Percentiles rank a stretch among this genome's conserved stretches.
Conservation (phyloP, 1,140 invertebrate species). For the Heterodera schachtii region DNA sequence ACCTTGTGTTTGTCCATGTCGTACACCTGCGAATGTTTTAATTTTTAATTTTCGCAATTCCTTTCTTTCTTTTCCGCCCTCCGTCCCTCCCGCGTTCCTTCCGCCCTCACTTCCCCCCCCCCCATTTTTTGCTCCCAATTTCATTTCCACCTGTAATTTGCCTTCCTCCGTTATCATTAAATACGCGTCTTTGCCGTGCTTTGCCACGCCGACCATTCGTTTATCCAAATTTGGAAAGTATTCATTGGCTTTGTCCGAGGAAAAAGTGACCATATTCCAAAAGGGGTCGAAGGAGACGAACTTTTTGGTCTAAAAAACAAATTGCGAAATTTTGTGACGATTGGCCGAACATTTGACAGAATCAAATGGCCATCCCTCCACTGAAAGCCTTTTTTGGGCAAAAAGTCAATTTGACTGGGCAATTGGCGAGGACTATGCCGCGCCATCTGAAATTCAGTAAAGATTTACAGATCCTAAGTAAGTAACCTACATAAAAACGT, state of each 20-base stretch:
- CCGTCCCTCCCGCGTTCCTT: background rate
- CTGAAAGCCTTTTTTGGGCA: constrained; percentile 43
- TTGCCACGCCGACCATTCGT: constrained; percentile 11
- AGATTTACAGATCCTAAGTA: background rate
- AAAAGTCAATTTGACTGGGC: constrained; percentile 34
- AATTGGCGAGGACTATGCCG: constrained; percentile 44
- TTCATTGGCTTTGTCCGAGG: background rate
- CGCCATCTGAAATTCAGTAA: constrained; percentile 30
- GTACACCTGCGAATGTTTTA: constrained; percentile 8
- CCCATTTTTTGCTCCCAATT: background rate
- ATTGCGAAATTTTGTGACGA: background rate
- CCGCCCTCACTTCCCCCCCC: too few relatives aligned
- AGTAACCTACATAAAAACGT: constrained; percentile 42
- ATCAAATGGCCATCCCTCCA: constrained; percentile 52
- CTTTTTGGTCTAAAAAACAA: constrained; percentile 4
- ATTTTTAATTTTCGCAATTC: background rate
- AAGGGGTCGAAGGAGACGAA: constrained; percentile 45
- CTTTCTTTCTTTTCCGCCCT: too few relatives aligned
- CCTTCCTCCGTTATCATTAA: constrained; percentile 20
- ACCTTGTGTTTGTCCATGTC: constrained; percentile 13
- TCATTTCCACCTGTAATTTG: constrained; percentile 3
- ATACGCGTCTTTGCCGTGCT: constrained; percentile 4
- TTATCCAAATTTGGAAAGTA: constrained; percentile 29
- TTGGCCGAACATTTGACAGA: constrained; percentile 38
- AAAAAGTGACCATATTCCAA: constrained; percentile 41